Percentiles rank a stretch among this genome's conserved stretches.
Evolutionary conservation across 2,113 vertebrate genomes (phyloP).

Genomic region (Zosterops borbonicus): DNA sequence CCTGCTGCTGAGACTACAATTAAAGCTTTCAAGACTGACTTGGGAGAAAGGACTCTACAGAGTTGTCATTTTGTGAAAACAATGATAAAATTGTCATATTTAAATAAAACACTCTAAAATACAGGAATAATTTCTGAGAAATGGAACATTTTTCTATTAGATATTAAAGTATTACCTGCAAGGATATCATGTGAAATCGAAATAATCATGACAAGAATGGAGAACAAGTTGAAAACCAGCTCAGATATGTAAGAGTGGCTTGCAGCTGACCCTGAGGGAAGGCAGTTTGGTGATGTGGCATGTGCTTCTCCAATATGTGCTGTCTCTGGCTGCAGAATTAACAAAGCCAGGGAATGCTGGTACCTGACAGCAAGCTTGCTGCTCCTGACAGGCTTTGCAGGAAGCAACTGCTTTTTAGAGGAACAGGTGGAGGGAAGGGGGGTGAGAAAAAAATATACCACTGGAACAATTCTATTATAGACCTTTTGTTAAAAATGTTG

Average conservation of each 20-base stretch:
- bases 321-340: background rate
- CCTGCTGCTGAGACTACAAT: slow-evolving; percentile 3
- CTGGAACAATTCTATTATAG: background rate
- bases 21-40: slow-evolving; percentile 19
- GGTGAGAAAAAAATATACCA: background rate
- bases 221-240: background rate
- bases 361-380: background rate
- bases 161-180: background rate
- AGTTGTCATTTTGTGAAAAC: background rate
- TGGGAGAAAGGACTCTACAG: background rate
- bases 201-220: background rate
- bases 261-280: background rate
- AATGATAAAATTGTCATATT: background rate
- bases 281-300: background rate
- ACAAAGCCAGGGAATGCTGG: background rate
- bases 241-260: background rate
- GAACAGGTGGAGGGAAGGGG: background rate
- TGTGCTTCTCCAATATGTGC: background rate
- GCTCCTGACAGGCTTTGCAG: background rate
- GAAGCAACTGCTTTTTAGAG: background rate
- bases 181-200: background rate
- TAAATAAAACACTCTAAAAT: background rate
- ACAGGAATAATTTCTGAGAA: background rate
- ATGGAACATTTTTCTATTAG: background rate
- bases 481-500: background rate